Evolutionary conservation across 2,797 vertebrate species (phyloP).

Genomic region (Lagodon rhomboides): DNA sequence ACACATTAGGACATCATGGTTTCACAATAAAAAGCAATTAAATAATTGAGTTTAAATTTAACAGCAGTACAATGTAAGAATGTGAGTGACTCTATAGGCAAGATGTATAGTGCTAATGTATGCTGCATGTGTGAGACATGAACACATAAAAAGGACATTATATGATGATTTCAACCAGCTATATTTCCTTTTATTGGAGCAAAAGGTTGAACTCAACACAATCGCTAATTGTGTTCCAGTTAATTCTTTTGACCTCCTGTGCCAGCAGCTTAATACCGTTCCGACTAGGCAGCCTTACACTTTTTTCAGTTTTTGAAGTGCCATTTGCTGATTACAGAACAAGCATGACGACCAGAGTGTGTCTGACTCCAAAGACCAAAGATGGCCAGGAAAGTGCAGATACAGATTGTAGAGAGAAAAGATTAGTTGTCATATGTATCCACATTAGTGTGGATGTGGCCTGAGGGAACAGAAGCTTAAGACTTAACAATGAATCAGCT

Average conservation of each 20-base stretch:
- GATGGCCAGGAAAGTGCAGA: not conserved
- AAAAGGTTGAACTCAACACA: not conserved
- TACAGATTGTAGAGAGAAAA: not conserved
- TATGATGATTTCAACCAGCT: not conserved
- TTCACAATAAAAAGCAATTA: too few relatives aligned
- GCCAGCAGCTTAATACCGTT: constrained; percentile 1
- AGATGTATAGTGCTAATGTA: too few relatives aligned
- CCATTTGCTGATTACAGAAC: not conserved
- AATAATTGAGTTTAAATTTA: too few relatives aligned
- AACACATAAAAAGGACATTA: not conserved
- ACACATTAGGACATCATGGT: too few relatives aligned
- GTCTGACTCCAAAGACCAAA: constrained; percentile 1
- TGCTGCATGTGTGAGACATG: not conserved
- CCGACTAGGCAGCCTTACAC: not conserved
- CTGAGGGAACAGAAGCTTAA: not conserved
- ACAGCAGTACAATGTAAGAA: too few relatives aligned
- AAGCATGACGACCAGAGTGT: not conserved
- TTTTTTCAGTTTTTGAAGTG: not conserved
- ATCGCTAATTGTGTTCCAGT: not conserved
- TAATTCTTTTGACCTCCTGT: not conserved
- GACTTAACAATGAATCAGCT: not conserved
- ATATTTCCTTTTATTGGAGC: not conserved
- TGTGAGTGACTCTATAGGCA: too few relatives aligned
- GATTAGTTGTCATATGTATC: not conserved
- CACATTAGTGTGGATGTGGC: not conserved